A percentile compares a stretch with the other conserved stretches of the same genome.
Conservation (phyloP, 2,888 invertebrate genomes). For the Apodemia zela region DNA sequence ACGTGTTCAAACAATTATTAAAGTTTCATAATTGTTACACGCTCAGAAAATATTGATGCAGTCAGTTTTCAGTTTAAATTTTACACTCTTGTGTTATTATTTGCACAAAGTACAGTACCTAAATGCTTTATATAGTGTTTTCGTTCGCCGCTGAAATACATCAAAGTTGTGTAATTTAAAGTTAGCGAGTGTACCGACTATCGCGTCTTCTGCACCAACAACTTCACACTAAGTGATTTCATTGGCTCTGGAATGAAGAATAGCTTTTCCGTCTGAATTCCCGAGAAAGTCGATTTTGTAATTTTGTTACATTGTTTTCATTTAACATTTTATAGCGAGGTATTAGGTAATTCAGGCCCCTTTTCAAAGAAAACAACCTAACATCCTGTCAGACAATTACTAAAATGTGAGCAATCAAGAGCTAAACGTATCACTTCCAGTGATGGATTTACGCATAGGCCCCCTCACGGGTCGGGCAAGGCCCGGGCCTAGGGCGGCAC, state of each 20-base stretch:
- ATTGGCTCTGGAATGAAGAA: slow-evolving; percentile 6
- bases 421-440: too few relatives aligned
- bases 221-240: neutral
- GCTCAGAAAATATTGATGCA: neutral
- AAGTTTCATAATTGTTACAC: neutral
- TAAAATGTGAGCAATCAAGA: too few relatives aligned
- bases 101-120: neutral
- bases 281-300: neutral
- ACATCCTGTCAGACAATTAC: too few relatives aligned
- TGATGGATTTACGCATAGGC: too few relatives aligned
- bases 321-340: neutral
- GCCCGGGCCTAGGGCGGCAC: too few relatives aligned
- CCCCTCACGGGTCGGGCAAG: too few relatives aligned
- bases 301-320: neutral
- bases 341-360: too few relatives aligned
- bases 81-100: neutral
- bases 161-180: slow-evolving; percentile 7
- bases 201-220: slow-evolving; percentile 8
- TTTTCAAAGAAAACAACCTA: too few relatives aligned
- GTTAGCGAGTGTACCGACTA: slow-evolving; percentile 1
- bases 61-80: neutral
- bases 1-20: neutral
- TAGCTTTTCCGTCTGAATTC: slow-evolving; percentile 3
- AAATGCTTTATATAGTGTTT: neutral
- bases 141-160: slow-evolving; percentile 1